Evolutionary conservation across 2,113 vertebrate genomes (phyloP), one percentile per base, ranked within the genome.

Genomic region (Oreamnos americanus): DNA sequence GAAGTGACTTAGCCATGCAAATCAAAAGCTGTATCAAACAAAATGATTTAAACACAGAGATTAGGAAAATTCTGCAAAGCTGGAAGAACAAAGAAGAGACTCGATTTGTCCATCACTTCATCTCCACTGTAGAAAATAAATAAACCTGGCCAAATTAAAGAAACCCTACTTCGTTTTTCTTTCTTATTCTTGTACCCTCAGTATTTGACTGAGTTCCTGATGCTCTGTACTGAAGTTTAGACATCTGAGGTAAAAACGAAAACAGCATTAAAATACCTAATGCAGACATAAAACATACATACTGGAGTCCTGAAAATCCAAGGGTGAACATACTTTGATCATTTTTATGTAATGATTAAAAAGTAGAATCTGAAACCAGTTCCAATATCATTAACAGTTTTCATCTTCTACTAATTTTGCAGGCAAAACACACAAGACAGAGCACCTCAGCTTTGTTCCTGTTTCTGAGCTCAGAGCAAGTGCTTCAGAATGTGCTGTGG

Each of bases 41-140:
- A 94, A 96, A 97, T 58, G 96, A 87, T 1, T 30, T 43, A 82
- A 78, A 93, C 45, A 98, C 8, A 74, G 23, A 97, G 71, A 45
- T 28, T 3, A 5, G 5, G 6, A 67, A 33, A 98, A 92, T 67
- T 2, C 85, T 74, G 13, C 53, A 71, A 33, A 14, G 25, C 0
- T 81, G 57, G 43, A 87, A 58, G 92, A 92, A 58, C 81, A 83
- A 8, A 47, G 5, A 93, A 87, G 6, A 94, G 84, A 79, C 3
- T 25, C 2, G 55, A 95, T 87, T 97, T 90, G 81, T 62, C 47
- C 16, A 28, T 83, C 2, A 62, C 3, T 39, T 96, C 49, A 91
- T 16, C 21, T 53, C 16, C 3, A 67, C 14, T 55, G 49, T 60
- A 60, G 81, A 94, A 79, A 81, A 28, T 3, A 92, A 96, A 45